Evolutionary conservation across 2,888 invertebrate species (phyloP), one percentile per base, ranked within the genome.

Genomic region (Cabera pusaria): DNA sequence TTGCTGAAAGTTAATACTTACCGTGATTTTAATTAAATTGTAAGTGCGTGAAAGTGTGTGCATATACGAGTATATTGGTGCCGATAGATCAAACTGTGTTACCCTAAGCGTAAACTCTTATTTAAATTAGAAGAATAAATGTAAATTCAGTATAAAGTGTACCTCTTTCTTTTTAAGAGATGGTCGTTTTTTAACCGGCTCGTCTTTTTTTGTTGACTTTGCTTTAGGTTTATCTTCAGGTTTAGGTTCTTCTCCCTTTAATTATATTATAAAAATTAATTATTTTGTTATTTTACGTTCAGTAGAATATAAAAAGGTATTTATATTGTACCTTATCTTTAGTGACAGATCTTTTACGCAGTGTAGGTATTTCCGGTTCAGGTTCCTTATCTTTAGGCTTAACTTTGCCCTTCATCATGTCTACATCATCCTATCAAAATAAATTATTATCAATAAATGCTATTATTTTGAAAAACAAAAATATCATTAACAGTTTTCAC

Each of bases 91-190:
- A 58, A 56, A 56, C 33, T 24, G 28, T 34, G 43, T 62, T 59
- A 64, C 49, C 39, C 39, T 35, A 39, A 44, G 44, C 54, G 52
- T 49, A 36, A 52, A 58, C 59, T 63, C 56, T 6, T 56, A 56
- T 64, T 61, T 56, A 43, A 12, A 39, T 56, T 66, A 45, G 51
- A 39, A 48, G 42, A 45, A 48, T 43, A 27, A 32, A 40, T 64
- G 58, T 50, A 20, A 45, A 34, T n/a, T n/a, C n/a, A n/a, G n/a
- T n/a, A 14, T 14, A 14, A 4, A 3, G 46, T 59, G 44, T 80
- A 88, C 88, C 88, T 88, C 82, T 70, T 83, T 81, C 50, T 86
- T 76, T 82, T 86, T 88, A 22, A 82, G 60, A 47, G 86, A 85
- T 21, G 81, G 67, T 34, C 87, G 81, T 60, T 88, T 86, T 76